These are phyloP conservation scores for Zosterops borbonicus DNA, from an alignment of 2,113 vertebrate genomes.

Conservation along the genomic window DNA sequence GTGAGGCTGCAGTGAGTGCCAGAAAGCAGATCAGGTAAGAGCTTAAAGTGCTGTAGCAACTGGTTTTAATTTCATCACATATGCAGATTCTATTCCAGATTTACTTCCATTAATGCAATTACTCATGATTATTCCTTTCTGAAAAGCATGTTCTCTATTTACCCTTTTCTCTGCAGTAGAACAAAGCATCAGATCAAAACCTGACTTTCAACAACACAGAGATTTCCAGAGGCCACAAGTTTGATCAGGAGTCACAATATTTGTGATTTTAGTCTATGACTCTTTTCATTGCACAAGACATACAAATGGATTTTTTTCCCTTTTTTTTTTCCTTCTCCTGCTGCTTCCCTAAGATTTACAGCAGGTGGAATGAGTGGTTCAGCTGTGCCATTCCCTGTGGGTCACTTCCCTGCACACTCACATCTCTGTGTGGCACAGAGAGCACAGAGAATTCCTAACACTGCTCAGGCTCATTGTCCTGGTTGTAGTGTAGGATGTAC, in stretches of 20 bases:
- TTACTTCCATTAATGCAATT: not conserved
- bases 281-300: too few species aligned
- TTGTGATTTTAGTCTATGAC: not conserved
- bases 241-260: not conserved
- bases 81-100: not conserved
- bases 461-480: not conserved
- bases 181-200: not conserved
- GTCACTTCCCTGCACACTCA: not conserved
- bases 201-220: not conserved
- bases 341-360: not conserved
- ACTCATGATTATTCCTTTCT: not conserved
- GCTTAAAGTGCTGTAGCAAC: fast-evolving
- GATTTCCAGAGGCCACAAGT: not conserved
- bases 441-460: not conserved
- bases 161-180: not conserved
- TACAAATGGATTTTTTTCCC: fast-evolving
- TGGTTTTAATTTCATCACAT: not conserved
- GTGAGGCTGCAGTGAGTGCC: fast-evolving
- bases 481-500: too few species aligned
- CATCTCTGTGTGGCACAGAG: fast-evolving
- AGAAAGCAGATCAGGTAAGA: not conserved
- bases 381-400: not conserved
- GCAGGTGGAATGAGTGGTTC: not conserved
- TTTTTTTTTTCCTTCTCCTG: not conserved
- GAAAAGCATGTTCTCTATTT: not conserved